Conservation (phyloP, 2,113 vertebrate species). For the Oxyura jamaicensis region DNA sequence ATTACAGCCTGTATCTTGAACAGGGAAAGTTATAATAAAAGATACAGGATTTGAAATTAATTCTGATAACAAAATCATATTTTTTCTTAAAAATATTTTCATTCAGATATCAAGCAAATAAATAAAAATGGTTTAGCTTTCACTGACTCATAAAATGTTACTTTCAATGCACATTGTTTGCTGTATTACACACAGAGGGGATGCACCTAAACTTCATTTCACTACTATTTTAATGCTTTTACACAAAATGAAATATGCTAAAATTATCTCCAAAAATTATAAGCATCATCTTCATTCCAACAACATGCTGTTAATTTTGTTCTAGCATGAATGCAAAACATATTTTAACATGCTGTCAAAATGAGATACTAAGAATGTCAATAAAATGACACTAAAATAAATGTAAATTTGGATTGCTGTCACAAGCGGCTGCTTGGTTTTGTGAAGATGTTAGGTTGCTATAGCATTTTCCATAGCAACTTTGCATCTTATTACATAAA, state of each 20-base stretch:
- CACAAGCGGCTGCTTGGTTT: conserved; percentile 83
- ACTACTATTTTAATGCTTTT: conserved; percentile 42
- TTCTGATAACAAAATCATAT: conserved; percentile 50
- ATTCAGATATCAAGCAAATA: conserved; percentile 8
- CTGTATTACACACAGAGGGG: not conserved
- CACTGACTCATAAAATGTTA: not conserved
- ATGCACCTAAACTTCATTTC: not conserved
- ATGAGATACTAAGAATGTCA: conserved; percentile 78
- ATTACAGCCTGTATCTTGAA: conserved; percentile 16
- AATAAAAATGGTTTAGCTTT: conserved; percentile 23
- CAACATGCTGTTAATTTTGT: conserved; percentile 77
- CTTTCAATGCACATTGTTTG: not conserved
- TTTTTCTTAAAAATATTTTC: conserved; percentile 31
- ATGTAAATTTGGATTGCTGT: conserved; percentile 84
- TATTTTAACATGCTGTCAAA: conserved; percentile 84
- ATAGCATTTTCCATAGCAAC: conserved; percentile 85
- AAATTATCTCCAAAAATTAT: conserved; percentile 64
- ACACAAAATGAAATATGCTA: conserved; percentile 50
- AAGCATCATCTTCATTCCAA: conserved; percentile 68
- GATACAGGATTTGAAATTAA: conserved; percentile 55
- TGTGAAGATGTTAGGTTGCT: conserved; percentile 81
- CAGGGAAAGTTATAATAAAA: conserved; percentile 22
- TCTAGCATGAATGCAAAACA: conserved; percentile 71
- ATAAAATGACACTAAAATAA: conserved; percentile 85
- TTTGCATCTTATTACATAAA: conserved; percentile 85